Base-by-base conservation (phyloP, 2,797 vertebrate genomes). In the Rhodeus uyekii region DNA sequence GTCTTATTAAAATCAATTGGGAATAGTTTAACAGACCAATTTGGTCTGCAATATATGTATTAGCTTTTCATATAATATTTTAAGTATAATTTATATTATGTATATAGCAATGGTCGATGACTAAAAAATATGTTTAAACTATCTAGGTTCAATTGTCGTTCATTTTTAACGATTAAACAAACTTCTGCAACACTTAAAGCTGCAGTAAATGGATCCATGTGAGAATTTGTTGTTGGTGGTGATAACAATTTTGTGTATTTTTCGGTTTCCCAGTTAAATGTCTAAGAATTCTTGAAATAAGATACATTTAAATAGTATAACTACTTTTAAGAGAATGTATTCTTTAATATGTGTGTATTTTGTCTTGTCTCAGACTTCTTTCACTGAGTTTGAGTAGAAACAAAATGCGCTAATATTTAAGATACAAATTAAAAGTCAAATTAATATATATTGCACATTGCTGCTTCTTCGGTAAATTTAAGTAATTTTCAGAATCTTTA, bases 1-100 rank as follows among this genome's bases (percentile, higher is more conserved):
- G 53, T 73, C 16, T 60, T 80, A 61, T 16, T 16, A 50, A 50
- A 81, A 64, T 73, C 27, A 13, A 34, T 63, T 73, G 39, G 6
- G 24, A 61, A 48, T 53, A 48, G 55, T 73, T 22, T 27, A 50
- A 63, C 9, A 1, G 38, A 60, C 36, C 36, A 75, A 27, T 75
- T 38, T 55, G 48, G 48, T 24, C 13, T 34, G 48, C 22, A 38
- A 73, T 22, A 8, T 14, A 14, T 38, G 24, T 34, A 14, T 53
- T 73, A 12, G 1, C 12, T 16, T 3, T 32, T 73, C 19, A 18
- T 18, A 19, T 46, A 46, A 12, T 69, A 36, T n/a, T 34, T 53
- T 4, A n/a, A n/a, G n/a, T n/a, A n/a, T n/a, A n/a, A n/a, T n/a
- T n/a, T n/a, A n/a, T n/a, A n/a, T n/a, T n/a, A n/a, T n/a, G n/a